A percentile compares a stretch with the other conserved stretches of the same genome.
Conservation (phyloP, 1,140 invertebrate genomes). For the Sycophaga agraensis region DNA sequence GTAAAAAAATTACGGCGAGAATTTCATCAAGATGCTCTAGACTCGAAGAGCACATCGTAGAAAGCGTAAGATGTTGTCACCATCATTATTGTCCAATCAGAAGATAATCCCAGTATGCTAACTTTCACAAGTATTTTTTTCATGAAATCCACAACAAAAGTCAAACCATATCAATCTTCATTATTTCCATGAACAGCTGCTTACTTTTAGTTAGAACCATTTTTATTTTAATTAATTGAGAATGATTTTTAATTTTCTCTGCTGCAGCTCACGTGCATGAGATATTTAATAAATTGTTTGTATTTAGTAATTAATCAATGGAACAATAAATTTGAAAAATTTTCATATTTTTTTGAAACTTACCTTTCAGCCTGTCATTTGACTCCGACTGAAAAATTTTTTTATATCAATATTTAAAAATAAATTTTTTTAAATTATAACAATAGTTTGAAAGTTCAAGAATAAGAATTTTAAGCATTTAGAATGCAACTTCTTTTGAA, state of each 20-base stretch:
- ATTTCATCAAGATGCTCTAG: constrained; percentile 12
- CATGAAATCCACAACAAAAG: constrained; percentile 15
- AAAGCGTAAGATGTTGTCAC: constrained; percentile 9
- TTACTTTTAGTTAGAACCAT: not conserved
- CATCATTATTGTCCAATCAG: constrained; percentile 16
- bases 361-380: constrained; percentile 53
- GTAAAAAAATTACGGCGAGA: constrained; percentile 15
- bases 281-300: constrained; percentile 11
- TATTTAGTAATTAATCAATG: constrained; percentile 11
- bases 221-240: not conserved
- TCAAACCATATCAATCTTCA: constrained; percentile 17
- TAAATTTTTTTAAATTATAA: not conserved
- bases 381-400: constrained; percentile 44
- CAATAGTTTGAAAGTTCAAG: constrained; percentile 4
- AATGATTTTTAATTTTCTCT: constrained; percentile 13
- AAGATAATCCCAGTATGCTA: constrained; percentile 4
- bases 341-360: constrained; percentile 34
- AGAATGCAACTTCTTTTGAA: too few species aligned
- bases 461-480: constrained; percentile 8
- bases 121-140: constrained; percentile 14
- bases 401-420: constrained; percentile 16
- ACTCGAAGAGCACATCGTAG: constrained; percentile 1
- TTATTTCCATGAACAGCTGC: not conserved
- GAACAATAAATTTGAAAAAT: constrained; percentile 1
- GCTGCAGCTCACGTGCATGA: constrained; percentile 7